Base-by-base conservation (phyloP, 2,113 vertebrate species). In the Sisor rabdophorus region DNA sequence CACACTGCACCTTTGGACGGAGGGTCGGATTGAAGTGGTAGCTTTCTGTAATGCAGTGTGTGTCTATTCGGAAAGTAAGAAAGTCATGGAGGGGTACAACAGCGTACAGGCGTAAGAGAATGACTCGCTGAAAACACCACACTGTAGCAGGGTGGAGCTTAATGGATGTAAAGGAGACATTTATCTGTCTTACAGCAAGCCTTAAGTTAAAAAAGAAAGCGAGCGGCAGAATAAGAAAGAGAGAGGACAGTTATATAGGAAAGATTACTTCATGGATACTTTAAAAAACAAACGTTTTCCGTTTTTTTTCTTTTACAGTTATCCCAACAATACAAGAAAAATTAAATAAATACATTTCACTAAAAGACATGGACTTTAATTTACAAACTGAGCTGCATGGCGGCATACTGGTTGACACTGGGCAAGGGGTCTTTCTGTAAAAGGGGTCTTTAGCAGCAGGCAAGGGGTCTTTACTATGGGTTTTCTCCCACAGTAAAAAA, bases 1-100 rank as follows among this genome's bases (percentile, higher is more conserved):
- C 55, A 67, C 81, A 61, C 53, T 69, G 77, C 81, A 50, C 73
- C 73, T 82, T 77, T 82, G 71, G 36, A 79, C 61, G 71, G 61
- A 74, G 74, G 73, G 61, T 65, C 73, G 11, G 20, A 59, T 50
- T 68, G 52, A 77, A 80, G 73, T 61, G 22, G 30, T 17, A 63
- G 61, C 52, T 70, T 50, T 72, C 59, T 64, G 69, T 78, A 72
- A 71, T 54, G 58, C 48, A 19, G 22, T 54, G 58, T 54, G 58
- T 55, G 76, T 73, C 50, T 24, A 56, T 65, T 64, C n/a, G 50
- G 50, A 73, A 32, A 56, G 59, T 12, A 19, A 71, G 59, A 30
- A 70, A 56, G n/a, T 55, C 59, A 78, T 22, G n/a, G 69, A 71
- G 28, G 61, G 28, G 65, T 71, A 68, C 71, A 58, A 47, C 30